phyloP scores from a whole-genome alignment of 2,113 vertebrate genomes.

The Pavo muticus region DNA sequence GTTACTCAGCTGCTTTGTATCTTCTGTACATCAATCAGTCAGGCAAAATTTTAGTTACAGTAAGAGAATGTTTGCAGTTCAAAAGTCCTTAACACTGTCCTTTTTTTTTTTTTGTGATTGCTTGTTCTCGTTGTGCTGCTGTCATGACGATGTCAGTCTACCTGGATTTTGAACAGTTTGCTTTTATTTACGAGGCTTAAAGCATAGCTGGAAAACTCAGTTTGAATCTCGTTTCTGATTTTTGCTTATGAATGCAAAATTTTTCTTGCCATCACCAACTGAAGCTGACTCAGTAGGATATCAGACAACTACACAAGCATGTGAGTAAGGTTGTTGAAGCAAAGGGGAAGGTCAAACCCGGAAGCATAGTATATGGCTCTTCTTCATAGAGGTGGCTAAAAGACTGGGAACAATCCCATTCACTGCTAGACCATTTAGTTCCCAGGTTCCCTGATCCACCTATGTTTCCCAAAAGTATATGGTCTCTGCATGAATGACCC shows the following conservation, averaged over 20 bases:
- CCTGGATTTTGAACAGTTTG: background rate
- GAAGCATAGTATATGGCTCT: background rate
- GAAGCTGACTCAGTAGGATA: background rate
- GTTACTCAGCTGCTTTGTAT: background rate
- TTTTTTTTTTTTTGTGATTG: background rate
- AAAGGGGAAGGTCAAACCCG: background rate
- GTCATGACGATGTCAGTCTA: background rate
- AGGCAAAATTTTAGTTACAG: background rate
- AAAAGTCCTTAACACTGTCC: background rate
- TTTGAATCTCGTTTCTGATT: background rate
- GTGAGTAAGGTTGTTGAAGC: background rate
- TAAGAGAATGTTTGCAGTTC: background rate
- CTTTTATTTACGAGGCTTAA: slow-evolving; percentile 8
- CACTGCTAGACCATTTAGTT: background rate
- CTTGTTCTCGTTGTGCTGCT: background rate
- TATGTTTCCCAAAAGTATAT: background rate
- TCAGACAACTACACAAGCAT: background rate
- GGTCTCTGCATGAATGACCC: background rate
- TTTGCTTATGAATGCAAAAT: background rate
- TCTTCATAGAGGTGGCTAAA: background rate
- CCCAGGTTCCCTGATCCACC: background rate
- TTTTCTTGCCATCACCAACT: background rate
- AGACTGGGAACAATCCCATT: background rate
- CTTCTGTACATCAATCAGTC: background rate
- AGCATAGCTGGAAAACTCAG: background rate